These are phyloP conservation scores for Leptinotarsa texana DNA, from an alignment of 1,140 invertebrate species.

Conservation along the genomic window DNA sequence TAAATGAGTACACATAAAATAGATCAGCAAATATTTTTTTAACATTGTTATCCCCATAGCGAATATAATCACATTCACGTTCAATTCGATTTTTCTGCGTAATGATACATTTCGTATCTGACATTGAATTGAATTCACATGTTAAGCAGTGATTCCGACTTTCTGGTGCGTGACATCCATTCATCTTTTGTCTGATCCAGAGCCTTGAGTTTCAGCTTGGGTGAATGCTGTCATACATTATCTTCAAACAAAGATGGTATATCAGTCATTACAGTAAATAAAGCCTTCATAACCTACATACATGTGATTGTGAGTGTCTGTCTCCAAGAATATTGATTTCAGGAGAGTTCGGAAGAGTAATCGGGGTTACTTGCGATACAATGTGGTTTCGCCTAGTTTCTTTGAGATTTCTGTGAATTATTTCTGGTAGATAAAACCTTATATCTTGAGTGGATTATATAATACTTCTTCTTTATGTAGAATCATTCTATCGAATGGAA, in stretches of 20 bases:
- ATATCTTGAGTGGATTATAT: too few relatives aligned
- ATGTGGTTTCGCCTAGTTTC: not conserved
- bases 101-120: not conserved
- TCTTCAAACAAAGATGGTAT: not conserved
- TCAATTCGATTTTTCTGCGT: not conserved
- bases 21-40: too few relatives aligned
- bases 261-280: slow-evolving; percentile 6
- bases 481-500: too few relatives aligned
- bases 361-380: too few relatives aligned
- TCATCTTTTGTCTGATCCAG: slow-evolving; percentile 8
- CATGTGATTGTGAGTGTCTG: slow-evolving; percentile 8
- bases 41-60: too few relatives aligned
- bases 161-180: slow-evolving; percentile 16
- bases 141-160: slow-evolving; percentile 3
- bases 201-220: not conserved
- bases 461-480: too few relatives aligned
- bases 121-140: slow-evolving; percentile 8
- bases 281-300: slow-evolving; percentile 2
- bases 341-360: not conserved
- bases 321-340: not conserved
- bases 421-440: not conserved
- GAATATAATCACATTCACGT: not conserved
- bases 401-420: not conserved
- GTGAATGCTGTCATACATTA: not conserved
- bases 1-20: too few relatives aligned